These are phyloP conservation scores for Diaperis boleti DNA, from an alignment of 2,888 invertebrate species.

Conservation along the genomic window DNA sequence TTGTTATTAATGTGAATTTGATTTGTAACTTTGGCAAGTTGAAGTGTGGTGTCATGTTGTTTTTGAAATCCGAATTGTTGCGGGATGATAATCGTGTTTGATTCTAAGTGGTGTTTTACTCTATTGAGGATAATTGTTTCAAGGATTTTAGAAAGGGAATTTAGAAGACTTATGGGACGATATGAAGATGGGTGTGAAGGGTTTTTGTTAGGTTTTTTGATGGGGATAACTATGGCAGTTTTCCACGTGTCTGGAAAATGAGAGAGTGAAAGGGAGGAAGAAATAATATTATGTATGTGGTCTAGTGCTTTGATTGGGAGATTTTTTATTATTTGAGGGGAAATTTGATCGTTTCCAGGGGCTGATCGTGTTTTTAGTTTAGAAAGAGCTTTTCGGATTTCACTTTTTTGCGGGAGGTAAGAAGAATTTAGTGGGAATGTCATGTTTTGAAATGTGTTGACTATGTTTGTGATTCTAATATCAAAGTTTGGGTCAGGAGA, in stretches of 20 bases:
- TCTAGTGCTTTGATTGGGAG: too few species aligned
- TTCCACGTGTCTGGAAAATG: slow-evolving; percentile 25
- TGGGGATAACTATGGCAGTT: background rate
- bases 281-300: too few species aligned
- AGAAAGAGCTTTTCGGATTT: too few species aligned
- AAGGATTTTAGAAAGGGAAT: background rate
- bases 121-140: slow-evolving; percentile 1
- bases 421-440: too few species aligned
- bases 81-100: slow-evolving; percentile 12
- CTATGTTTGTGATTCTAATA: too few species aligned
- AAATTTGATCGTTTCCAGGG: too few species aligned
- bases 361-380: too few species aligned
- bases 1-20: background rate
- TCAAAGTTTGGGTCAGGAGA: too few species aligned
- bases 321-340: too few species aligned
- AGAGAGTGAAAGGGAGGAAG: background rate
- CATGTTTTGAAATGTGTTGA: too few species aligned
- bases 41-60: background rate
- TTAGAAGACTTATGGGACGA: background rate
- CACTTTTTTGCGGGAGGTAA: too few species aligned
- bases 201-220: background rate
- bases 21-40: slow-evolving; percentile 18
- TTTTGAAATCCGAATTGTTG: slow-evolving; percentile 20
- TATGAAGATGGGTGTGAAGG: background rate
- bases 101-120: background rate